Percentiles rank a stretch among this genome's conserved stretches.
phyloP scores from a whole-genome alignment of 2,113 vertebrate genomes.

The Thymallus thymallus region DNA sequence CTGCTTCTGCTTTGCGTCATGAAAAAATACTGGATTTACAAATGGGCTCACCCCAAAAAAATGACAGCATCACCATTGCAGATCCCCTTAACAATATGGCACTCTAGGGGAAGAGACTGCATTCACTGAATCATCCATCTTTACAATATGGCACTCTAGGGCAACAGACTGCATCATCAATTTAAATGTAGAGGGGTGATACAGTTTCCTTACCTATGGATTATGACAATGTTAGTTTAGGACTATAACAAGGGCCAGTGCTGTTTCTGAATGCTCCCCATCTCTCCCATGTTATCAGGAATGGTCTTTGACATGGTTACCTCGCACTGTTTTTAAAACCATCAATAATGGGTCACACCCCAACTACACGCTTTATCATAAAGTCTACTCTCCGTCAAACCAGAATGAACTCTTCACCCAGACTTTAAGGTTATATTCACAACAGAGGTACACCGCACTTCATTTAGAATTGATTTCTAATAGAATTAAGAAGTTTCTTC shows the following conservation, averaged over 20 bases:
- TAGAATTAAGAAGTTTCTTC: background rate
- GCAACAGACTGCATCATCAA: no score
- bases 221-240: background rate
- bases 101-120: background rate
- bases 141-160: no score
- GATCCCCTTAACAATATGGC: background rate
- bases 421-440: background rate
- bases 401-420: background rate
- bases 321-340: background rate
- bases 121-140: no score
- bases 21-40: background rate
- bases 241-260: background rate
- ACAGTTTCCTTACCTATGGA: background rate
- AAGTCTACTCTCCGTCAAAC: background rate
- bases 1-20: background rate
- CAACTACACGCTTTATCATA: background rate
- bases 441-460: background rate
- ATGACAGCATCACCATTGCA: background rate
- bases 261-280: background rate
- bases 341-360: background rate
- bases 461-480: background rate
- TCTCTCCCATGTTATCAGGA: background rate
- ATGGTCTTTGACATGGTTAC: background rate
- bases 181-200: background rate
- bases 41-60: background rate